Conservation (phyloP, 2,113 vertebrate genomes). For the Oophaga pumilio region DNA sequence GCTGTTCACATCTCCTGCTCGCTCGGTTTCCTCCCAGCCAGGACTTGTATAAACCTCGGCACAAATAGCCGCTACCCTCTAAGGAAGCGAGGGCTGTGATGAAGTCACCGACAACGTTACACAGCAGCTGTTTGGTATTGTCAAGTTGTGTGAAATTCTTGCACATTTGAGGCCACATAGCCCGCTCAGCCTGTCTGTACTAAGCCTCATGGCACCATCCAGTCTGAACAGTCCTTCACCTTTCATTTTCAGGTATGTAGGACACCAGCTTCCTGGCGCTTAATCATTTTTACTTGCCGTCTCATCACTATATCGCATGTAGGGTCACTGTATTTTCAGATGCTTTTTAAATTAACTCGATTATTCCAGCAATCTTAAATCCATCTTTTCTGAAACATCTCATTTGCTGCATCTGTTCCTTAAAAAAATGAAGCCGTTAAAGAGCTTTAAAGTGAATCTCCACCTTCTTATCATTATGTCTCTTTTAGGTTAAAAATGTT, state of each 20-base stretch:
- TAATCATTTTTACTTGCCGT: not conserved
- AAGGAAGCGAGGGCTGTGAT: not conserved
- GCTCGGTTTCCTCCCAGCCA: not conserved
- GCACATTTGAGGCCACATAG: not conserved
- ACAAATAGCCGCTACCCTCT: not conserved
- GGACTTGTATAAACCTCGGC: not conserved
- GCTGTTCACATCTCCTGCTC: not conserved
- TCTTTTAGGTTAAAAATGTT: no score
- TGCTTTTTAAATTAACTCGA: not conserved
- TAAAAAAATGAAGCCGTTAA: no score
- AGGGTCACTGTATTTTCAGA: not conserved
- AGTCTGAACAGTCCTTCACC: slow-evolving; percentile 2
- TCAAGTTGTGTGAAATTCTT: slow-evolving; percentile 31
- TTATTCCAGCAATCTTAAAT: not conserved
- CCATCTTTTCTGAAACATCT: not conserved
- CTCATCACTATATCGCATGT: not conserved
- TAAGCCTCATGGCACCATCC: slow-evolving; percentile 24
- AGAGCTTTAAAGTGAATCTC: not conserved
- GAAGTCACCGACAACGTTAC: not conserved
- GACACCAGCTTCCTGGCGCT: not conserved
- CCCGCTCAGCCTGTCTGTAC: not conserved
- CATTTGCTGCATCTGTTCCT: not conserved
- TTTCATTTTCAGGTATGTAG: slow-evolving; percentile 35
- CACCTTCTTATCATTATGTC: not conserved
- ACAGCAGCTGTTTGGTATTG: slow-evolving; percentile 39